Percentiles rank a stretch among this genome's conserved stretches.
Evolutionary conservation across 2,797 vertebrate species (phyloP).

Genomic region (Hydrocynus forskahlii): DNA sequence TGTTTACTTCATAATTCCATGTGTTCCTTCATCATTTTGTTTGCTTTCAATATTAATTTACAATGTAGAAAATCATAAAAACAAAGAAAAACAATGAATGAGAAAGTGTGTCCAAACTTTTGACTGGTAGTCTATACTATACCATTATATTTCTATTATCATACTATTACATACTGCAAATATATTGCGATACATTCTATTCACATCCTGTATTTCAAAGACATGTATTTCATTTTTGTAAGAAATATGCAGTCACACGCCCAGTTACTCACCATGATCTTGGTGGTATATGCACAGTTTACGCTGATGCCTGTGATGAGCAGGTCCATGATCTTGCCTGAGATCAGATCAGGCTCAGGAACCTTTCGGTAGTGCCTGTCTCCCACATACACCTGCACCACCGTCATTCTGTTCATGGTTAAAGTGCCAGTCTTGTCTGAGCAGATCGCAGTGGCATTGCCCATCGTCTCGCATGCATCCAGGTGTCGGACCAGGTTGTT

Average conservation of each 20-base stretch:
- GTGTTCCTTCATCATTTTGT: too few species aligned
- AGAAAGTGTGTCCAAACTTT: too few species aligned
- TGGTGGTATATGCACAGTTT: slow-evolving; percentile 96
- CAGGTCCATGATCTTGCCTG: slow-evolving; percentile 84
- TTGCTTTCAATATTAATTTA: too few species aligned
- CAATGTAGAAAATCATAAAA: too few species aligned
- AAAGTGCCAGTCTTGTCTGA: slow-evolving; percentile 97
- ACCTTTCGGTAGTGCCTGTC: slow-evolving; percentile 87
- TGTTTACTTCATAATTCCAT: too few species aligned
- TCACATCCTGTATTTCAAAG: too few species aligned
- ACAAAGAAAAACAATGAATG: too few species aligned
- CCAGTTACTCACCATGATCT: slow-evolving; percentile 89
- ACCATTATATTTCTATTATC: too few species aligned
- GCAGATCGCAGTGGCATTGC: slow-evolving; percentile 97
- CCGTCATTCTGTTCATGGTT: slow-evolving; percentile 97
- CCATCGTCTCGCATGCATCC: slow-evolving; percentile 98
- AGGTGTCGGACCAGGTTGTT: slow-evolving; percentile 96
- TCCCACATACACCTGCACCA: slow-evolving; percentile 88
- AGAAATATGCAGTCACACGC: neutral
- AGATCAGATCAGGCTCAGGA: slow-evolving; percentile 85
- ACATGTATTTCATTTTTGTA: neutral
- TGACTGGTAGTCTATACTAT: too few species aligned
- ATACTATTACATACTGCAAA: too few species aligned
- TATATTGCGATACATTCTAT: too few species aligned
- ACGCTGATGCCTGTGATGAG: slow-evolving; percentile 88